These are phyloP conservation scores for Conops quadrifasciatus DNA, from an alignment of 2,888 invertebrate genomes.

Conservation along the genomic window DNA sequence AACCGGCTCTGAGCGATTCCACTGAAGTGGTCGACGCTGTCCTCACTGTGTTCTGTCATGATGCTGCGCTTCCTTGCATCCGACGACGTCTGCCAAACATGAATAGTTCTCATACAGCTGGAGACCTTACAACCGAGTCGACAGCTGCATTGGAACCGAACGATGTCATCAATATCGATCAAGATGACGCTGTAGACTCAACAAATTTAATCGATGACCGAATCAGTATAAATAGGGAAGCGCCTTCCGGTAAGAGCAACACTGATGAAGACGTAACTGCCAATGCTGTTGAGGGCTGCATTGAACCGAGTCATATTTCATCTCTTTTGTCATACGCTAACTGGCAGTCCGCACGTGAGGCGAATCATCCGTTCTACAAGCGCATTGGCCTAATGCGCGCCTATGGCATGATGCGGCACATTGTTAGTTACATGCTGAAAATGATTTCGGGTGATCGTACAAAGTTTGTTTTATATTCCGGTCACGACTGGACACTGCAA, in stretches of 20 bases:
- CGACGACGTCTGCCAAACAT: slow-evolving; percentile 48
- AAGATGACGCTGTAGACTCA: slow-evolving; percentile 54
- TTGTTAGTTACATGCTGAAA: slow-evolving; percentile 81
- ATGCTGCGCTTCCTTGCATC: slow-evolving; percentile 78
- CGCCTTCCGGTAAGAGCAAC: slow-evolving; percentile 52
- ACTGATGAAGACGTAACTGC: slow-evolving; percentile 60
- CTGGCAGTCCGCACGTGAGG: slow-evolving; percentile 77
- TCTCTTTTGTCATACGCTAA: slow-evolving; percentile 84
- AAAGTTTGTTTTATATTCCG: slow-evolving; percentile 83
- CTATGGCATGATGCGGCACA: slow-evolving; percentile 84
- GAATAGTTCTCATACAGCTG: neutral
- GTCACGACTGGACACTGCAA: slow-evolving; percentile 91
- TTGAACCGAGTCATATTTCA: slow-evolving; percentile 77
- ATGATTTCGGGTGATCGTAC: slow-evolving; percentile 81
- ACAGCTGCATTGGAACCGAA: slow-evolving; percentile 56
- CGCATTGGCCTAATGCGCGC: slow-evolving; percentile 77
- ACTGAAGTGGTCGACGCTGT: slow-evolving; percentile 77
- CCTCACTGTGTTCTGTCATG: slow-evolving; percentile 83
- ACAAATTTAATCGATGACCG: slow-evolving; percentile 39
- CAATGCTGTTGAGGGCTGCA: slow-evolving; percentile 66
- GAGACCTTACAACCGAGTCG: slow-evolving; percentile 42
- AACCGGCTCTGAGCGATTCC: slow-evolving; percentile 69
- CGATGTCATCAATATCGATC: slow-evolving; percentile 65
- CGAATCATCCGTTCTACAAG: slow-evolving; percentile 69
- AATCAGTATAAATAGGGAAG: slow-evolving; percentile 12